phyloP scores from a whole-genome alignment of 1,140 invertebrate genomes.

The Pachypsylla venusta region DNA sequence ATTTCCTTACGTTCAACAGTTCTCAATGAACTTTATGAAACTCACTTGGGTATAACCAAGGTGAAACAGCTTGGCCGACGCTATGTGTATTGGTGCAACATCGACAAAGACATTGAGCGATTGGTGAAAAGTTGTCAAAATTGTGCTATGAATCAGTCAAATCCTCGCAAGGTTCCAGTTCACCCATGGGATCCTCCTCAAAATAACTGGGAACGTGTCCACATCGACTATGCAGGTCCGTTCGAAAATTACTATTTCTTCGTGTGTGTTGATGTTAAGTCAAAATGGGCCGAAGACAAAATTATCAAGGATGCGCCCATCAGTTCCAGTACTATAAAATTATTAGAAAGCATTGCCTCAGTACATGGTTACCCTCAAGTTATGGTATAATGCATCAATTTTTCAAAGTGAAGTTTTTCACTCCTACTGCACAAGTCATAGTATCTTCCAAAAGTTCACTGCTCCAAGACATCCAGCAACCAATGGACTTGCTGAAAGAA shows the following conservation, averaged over 20 bases:
- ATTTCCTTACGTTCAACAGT: slow-evolving; percentile 6
- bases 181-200: slow-evolving; percentile 25
- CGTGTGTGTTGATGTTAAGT: slow-evolving; percentile 31
- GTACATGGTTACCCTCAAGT: not conserved
- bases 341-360: not conserved
- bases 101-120: slow-evolving; percentile 27
- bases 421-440: slow-evolving; percentile 21
- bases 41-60: slow-evolving; percentile 25
- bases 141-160: too few species aligned
- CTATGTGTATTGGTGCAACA: slow-evolving; percentile 23
- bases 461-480: slow-evolving; percentile 23
- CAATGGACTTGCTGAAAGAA: slow-evolving; percentile 26
- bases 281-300: slow-evolving; percentile 13
- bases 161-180: slow-evolving; percentile 19
- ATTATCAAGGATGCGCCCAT: not conserved
- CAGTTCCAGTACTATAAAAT: not conserved
- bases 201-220: slow-evolving; percentile 25
- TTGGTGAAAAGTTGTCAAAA: slow-evolving; percentile 21
- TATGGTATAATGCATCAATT: not conserved
- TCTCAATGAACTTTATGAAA: slow-evolving; percentile 20
- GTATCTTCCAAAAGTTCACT: slow-evolving; percentile 24
- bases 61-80: slow-evolving; percentile 25
- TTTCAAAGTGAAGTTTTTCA: slow-evolving; percentile 22
- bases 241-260: slow-evolving; percentile 28
- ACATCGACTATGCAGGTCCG: slow-evolving; percentile 27